Evolutionary conservation across 2,888 invertebrate species (phyloP), one percentile per base, ranked within the genome.

Genomic region (Drosophila barbarae): DNA sequence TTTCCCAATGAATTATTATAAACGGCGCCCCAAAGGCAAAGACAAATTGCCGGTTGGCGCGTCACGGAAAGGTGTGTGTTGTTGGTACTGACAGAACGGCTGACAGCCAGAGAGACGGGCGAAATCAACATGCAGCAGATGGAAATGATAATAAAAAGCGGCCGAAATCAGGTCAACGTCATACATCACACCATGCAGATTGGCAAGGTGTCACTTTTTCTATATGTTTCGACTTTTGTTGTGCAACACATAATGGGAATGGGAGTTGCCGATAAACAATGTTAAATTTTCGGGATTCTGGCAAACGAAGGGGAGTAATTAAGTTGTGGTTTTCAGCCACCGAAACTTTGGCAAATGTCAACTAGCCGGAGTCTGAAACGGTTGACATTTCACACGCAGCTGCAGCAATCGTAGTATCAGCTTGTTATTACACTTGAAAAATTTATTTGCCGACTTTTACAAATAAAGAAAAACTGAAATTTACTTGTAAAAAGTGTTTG

Each of bases 381-480:
- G 38, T 70, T 79, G 79, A 82, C 79, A 79, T 79, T 79, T 79
- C 79, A 79, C 79, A 79, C 79, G 83, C 83, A 68, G 69, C 72
- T 54, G 63, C 69, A 54, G 67, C 72, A 65, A 44, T 59, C 26
- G 47, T 64, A 44, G 28, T 53, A 39, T 58, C 26, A 63, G 59
- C 30, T 36, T 47, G 71, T 44, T 53, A 59, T 50, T 60, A 32
- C 46, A 46, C 46, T 46, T 13, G 13, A 3, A 46, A 46, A 18
- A 44, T 15, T 23, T 2, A 12, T 1, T 12, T 3, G 0, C 4
- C 8, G 8, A 1, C 4, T 4, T 28, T 15, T 12, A 44, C 28
- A 15, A 15, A 15, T 28, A 3, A 6, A 15, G 10, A 5, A 10
- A 4, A 38, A 1, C 15, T 36, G 1, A 15, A 9, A 34, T 2